Evolutionary conservation across 1,140 invertebrate genomes (phyloP).

Genomic region (Brachionus angularis): DNA sequence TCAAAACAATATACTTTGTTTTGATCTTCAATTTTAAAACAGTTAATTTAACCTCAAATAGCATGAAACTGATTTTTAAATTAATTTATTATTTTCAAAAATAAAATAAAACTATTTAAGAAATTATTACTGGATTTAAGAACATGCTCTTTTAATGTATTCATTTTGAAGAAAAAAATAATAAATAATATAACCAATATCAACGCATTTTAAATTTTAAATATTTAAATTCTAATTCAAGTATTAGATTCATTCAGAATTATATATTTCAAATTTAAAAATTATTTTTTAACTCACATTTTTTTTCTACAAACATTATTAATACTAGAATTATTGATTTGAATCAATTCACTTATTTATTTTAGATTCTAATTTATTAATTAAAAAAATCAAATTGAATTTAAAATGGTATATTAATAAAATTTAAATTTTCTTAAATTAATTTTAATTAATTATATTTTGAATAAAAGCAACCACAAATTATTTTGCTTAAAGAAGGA

Average conservation of each 20-base stretch:
- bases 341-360: too few species aligned
- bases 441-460: too few species aligned
- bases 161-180: neutral
- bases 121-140: too few species aligned
- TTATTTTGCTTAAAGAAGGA: conserved; percentile 93
- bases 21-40: too few species aligned
- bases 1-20: too few species aligned
- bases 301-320: conserved; percentile 17
- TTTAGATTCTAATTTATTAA: neutral
- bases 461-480: conserved; percentile 88
- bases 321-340: too few species aligned
- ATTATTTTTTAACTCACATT: conserved; percentile 5
- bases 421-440: too few species aligned
- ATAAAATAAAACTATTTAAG: too few species aligned
- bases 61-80: too few species aligned
- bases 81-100: too few species aligned
- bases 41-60: too few species aligned
- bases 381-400: neutral
- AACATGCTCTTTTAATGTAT: neutral
- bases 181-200: conserved; percentile 12
- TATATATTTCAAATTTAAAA: conserved; percentile 26
- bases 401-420: conserved; percentile 23
- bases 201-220: conserved; percentile 16
- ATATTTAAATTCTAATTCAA: neutral
- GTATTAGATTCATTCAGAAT: too few species aligned